Percentiles rank a stretch among this genome's conserved stretches.
phyloP scores from a whole-genome alignment of 2,888 invertebrate genomes.

The Brenthis hecate region DNA sequence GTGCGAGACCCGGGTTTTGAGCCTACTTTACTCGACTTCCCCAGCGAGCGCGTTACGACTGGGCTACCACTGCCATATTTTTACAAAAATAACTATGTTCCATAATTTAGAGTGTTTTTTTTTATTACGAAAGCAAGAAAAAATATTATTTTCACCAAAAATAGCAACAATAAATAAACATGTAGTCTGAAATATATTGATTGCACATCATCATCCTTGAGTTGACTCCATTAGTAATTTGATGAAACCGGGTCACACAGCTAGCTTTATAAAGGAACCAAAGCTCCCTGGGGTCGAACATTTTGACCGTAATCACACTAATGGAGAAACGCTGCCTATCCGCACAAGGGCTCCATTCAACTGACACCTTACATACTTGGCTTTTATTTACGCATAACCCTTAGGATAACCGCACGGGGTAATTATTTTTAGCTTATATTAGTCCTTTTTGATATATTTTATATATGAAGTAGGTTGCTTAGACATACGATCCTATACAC shows the following conservation, averaged over 20 bases:
- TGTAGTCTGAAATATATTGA: too few relatives aligned
- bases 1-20: too few relatives aligned
- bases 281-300: constrained; percentile 60
- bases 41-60: too few relatives aligned
- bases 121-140: too few relatives aligned
- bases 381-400: constrained; percentile 42
- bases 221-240: neutral
- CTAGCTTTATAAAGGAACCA: constrained; percentile 38
- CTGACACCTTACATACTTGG: constrained; percentile 55
- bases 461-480: neutral
- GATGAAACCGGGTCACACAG: constrained; percentile 24
- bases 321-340: constrained; percentile 71
- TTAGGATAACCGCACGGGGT: constrained; percentile 27
- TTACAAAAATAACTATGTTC: too few relatives aligned
- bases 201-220: neutral
- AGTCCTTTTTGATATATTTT: constrained; percentile 8
- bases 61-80: too few relatives aligned
- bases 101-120: too few relatives aligned
- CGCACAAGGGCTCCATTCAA: constrained; percentile 60
- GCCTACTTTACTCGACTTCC: too few relatives aligned
- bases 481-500: too few relatives aligned
- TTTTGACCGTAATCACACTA: constrained; percentile 79
- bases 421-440: constrained; percentile 33
- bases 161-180: too few relatives aligned
- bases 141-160: too few relatives aligned